Evolutionary conservation across 2,797 vertebrate species (phyloP).

Genomic region (Microctenopoma lineatum): DNA sequence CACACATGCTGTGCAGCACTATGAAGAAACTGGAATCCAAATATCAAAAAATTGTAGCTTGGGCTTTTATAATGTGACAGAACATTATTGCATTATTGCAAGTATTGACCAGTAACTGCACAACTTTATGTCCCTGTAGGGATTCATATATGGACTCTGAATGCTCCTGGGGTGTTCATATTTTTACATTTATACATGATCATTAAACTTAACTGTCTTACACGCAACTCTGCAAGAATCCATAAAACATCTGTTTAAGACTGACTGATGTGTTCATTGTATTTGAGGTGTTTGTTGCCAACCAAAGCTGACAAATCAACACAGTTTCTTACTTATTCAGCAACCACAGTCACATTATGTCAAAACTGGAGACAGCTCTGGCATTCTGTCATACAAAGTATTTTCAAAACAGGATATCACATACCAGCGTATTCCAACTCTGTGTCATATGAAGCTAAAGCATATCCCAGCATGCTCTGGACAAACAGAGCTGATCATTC

Average conservation of each 20-base stretch:
- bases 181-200: background rate
- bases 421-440: background rate
- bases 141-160: too few relatives aligned
- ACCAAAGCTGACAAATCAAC: conserved; percentile 10
- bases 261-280: background rate
- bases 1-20: too few relatives aligned
- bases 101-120: too few relatives aligned
- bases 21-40: too few relatives aligned
- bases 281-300: background rate
- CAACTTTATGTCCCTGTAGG: too few relatives aligned
- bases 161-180: background rate
- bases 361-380: conserved; percentile 7
- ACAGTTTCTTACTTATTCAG: conserved; percentile 6
- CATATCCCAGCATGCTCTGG: conserved; percentile 1
- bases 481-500: background rate
- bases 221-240: background rate
- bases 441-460: background rate
- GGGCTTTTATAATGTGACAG: too few relatives aligned
- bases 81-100: too few relatives aligned
- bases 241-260: conserved; percentile 3
- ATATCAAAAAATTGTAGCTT: too few relatives aligned
- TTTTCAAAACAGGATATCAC: background rate
- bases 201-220: background rate
- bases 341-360: conserved; percentile 4
- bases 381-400: background rate